Evolutionary conservation across 2,113 vertebrate species (phyloP).

Genomic region (Tamias sibiricus): DNA sequence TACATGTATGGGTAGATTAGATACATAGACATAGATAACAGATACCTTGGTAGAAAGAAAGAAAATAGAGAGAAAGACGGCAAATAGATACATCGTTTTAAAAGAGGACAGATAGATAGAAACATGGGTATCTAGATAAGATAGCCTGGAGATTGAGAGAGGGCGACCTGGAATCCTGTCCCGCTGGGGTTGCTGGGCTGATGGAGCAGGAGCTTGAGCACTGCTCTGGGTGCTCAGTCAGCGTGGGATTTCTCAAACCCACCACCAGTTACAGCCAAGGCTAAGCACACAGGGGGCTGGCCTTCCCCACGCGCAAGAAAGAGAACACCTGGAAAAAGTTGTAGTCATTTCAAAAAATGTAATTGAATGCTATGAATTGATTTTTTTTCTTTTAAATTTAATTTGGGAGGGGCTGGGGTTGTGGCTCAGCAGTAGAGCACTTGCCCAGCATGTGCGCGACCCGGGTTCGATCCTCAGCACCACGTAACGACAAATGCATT

Average conservation of each 20-base stretch:
- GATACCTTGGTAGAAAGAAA: too few species aligned
- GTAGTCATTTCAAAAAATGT: background rate
- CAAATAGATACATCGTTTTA: too few species aligned
- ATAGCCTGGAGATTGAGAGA: background rate
- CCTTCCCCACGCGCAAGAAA: background rate
- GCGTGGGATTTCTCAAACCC: fast-evolving
- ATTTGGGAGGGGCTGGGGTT: too few species aligned
- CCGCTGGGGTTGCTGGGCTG: background rate
- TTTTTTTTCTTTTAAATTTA: background rate
- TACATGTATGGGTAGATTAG: too few species aligned
- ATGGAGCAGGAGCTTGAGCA: fast-evolving
- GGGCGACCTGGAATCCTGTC: background rate
- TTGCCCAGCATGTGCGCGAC: too few species aligned
- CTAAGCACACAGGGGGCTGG: background rate
- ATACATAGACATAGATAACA: too few species aligned
- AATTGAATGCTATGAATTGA: background rate
- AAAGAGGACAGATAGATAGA: background rate
- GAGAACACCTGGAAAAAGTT: background rate
- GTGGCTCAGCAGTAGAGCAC: too few species aligned
- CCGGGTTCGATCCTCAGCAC: too few species aligned
- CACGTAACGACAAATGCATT: too few species aligned
- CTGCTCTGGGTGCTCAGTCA: too few species aligned
- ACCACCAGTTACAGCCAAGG: fast-evolving
- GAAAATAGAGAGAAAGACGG: too few species aligned
- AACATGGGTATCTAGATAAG: background rate